Evolutionary conservation across 2,888 invertebrate genomes (phyloP).

Genomic region (Chouioia cunea): DNA sequence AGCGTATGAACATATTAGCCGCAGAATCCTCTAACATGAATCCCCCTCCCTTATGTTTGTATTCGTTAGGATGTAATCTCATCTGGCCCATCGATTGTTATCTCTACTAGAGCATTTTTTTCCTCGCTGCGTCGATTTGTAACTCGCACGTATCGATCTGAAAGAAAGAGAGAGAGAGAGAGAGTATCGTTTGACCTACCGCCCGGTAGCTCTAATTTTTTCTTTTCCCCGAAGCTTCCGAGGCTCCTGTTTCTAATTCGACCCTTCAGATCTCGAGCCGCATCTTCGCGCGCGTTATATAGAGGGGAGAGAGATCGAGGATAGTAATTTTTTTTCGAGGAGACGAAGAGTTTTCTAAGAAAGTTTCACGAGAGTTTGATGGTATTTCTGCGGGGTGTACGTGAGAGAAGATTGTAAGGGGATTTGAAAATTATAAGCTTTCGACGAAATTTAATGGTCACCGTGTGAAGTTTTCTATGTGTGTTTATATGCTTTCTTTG

Average conservation of each 20-base stretch:
- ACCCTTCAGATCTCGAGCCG: slow-evolving; percentile 44
- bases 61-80: no score
- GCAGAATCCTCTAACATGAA: slow-evolving; percentile 10
- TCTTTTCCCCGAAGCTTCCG: slow-evolving; percentile 35
- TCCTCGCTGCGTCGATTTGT: slow-evolving; percentile 9
- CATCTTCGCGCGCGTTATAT: slow-evolving; percentile 44
- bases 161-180: no score
- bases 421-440: slow-evolving; percentile 21
- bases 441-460: background rate
- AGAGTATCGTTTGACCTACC: slow-evolving; percentile 37
- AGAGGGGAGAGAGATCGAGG: slow-evolving; percentile 10
- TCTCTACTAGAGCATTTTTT: slow-evolving; percentile 1
- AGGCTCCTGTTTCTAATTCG: slow-evolving; percentile 11
- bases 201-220: slow-evolving; percentile 43
- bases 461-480: no score
- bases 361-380: slow-evolving; percentile 4
- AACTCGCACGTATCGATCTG: slow-evolving; percentile 43
- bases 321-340: background rate
- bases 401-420: slow-evolving; percentile 6
- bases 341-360: slow-evolving; percentile 28
- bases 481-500: no score
- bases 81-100: slow-evolving; percentile 13
- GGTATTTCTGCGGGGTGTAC: background rate
- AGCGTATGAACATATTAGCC: no score
- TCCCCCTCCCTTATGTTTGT: background rate